Percentiles rank a stretch among this genome's conserved stretches.
Evolutionary conservation across 2,113 vertebrate genomes (phyloP).

Genomic region (Megalops atlanticus): DNA sequence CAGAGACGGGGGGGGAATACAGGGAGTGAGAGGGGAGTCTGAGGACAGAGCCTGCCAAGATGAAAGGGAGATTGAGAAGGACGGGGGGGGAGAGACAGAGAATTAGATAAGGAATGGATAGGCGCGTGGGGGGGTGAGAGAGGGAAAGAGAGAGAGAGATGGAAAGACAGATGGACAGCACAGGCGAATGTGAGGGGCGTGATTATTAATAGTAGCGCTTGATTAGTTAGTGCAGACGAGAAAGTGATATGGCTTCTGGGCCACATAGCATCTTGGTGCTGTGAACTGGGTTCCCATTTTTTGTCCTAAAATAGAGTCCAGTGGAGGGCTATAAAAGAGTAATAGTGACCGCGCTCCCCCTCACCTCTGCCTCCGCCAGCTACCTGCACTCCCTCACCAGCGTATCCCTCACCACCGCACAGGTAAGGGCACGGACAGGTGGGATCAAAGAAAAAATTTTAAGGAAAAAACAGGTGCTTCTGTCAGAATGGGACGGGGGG

Average conservation of each 20-base stretch:
- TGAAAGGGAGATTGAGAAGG: not conserved
- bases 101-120: conserved; percentile 10
- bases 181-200: not conserved
- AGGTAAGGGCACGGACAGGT: conserved; percentile 11
- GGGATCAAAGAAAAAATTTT: not conserved
- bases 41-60: not conserved
- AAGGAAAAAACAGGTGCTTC: not conserved
- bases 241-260: conserved; percentile 23
- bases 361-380: conserved; percentile 34
- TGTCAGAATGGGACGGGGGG: not conserved
- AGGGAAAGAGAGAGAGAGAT: conserved; percentile 9
- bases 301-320: conserved; percentile 46
- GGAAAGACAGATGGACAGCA: not conserved
- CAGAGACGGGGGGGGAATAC: not conserved
- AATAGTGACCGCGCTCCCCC: conserved; percentile 10
- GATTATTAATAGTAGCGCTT: conserved; percentile 19
- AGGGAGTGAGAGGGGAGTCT: not conserved
- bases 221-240: conserved; percentile 18
- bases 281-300: conserved; percentile 3
- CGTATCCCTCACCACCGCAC: not conserved
- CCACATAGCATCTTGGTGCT: conserved; percentile 20
- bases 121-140: not conserved
- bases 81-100: too few relatives aligned
- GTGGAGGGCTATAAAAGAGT: conserved; percentile 46
- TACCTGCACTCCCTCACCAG: conserved; percentile 2